phyloP scores from a whole-genome alignment of 2,113 vertebrate genomes.

The Himantopus leucocephalus region DNA sequence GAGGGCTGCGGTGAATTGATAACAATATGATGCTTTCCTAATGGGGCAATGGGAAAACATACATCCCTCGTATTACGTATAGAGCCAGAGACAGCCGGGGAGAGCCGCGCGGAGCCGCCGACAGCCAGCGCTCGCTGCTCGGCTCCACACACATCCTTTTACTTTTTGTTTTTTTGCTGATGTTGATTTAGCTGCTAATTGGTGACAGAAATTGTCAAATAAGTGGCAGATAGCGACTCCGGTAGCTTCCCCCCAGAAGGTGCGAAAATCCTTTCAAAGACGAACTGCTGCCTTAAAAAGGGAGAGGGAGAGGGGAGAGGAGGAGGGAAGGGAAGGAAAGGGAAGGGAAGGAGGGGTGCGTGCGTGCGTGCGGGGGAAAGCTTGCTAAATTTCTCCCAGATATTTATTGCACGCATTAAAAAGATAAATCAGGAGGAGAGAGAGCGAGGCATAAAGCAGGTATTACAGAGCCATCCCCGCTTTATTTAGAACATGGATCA shows the following conservation, averaged over 20 bases:
- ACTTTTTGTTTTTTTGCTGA: conserved; percentile 74
- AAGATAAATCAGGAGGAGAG: conserved; percentile 87
- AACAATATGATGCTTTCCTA: conserved; percentile 82
- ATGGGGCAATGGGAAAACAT: conserved; percentile 76
- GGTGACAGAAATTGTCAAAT: conserved; percentile 99
- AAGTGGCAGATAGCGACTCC: conserved; percentile 92
- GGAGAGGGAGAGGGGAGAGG: background rate
- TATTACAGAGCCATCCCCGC: conserved; percentile 82
- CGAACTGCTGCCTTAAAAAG: conserved; percentile 83
- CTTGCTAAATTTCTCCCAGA: conserved; percentile 86
- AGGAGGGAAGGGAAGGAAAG: too few species aligned
- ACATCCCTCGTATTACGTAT: background rate
- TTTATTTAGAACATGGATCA: conserved; percentile 90
- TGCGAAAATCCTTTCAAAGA: conserved; percentile 91
- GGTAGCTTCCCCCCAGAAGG: conserved; percentile 91
- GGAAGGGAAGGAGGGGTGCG: background rate
- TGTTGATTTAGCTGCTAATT: conserved; percentile 99
- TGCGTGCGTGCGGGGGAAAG: conserved; percentile 23
- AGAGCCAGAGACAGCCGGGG: background rate
- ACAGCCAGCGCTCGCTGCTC: conserved; percentile 28
- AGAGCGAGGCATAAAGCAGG: conserved; percentile 81
- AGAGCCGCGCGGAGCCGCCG: background rate
- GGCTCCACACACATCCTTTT: conserved; percentile 41
- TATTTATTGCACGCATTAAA: conserved; percentile 89
- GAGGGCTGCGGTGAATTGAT: conserved; percentile 78